phyloP scores from a whole-genome alignment of 2,113 vertebrate species.

The Marmota flaviventris region DNA sequence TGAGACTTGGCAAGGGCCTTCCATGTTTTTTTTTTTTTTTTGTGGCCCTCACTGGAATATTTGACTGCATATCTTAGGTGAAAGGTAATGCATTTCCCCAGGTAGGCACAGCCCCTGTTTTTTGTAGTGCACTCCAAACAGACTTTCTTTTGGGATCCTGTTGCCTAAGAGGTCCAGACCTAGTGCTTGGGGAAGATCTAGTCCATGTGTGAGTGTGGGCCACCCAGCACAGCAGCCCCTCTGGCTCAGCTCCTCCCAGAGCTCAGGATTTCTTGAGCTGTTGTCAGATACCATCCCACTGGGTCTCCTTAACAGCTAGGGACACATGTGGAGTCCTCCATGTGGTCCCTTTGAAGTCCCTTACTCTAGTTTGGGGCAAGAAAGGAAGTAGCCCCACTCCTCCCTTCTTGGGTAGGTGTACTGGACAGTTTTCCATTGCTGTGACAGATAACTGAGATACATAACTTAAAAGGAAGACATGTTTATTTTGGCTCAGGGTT shows the following conservation, averaged over 20 bases:
- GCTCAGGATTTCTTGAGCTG: neutral
- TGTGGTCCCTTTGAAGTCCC: neutral
- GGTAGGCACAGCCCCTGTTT: neutral
- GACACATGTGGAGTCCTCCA: neutral
- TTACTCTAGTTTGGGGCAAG: neutral
- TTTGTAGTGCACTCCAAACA: neutral
- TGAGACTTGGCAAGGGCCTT: neutral
- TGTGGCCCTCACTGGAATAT: too few species aligned
- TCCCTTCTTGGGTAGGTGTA: neutral
- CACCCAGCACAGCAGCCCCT: too few species aligned
- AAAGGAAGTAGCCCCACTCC: neutral
- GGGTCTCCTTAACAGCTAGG: neutral
- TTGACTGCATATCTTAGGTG: neutral
- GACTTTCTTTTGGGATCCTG: neutral
- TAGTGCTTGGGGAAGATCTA: neutral
- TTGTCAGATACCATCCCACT: neutral
- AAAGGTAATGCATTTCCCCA: neutral
- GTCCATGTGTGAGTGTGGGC: neutral
- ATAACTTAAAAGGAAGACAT: neutral
- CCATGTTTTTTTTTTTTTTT: too few species aligned
- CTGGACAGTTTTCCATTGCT: neutral
- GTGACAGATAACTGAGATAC: neutral
- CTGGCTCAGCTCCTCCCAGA: neutral
- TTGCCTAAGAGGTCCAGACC: neutral
- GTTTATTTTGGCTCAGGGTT: neutral